These are phyloP conservation scores for Parochlus steinenii DNA, from an alignment of 2,888 invertebrate genomes.

Conservation along the genomic window DNA sequence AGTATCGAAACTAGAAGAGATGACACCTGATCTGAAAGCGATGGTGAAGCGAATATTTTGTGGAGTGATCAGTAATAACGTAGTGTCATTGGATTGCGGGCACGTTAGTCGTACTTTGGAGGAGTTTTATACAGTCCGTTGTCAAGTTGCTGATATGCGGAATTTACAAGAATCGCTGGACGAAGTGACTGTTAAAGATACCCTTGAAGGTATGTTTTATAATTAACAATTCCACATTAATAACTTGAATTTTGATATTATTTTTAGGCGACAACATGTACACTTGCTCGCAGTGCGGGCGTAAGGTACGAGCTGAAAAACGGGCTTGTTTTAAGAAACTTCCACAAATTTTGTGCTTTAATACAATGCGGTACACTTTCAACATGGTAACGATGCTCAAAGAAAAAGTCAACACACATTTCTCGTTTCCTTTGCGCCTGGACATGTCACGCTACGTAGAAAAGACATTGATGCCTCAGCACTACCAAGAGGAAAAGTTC, in stretches of 20 bases:
- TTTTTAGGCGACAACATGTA: conserved; percentile 98
- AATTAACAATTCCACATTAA: no score
- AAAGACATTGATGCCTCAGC: conserved; percentile 79
- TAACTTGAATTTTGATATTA: no score
- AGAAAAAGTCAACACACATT: conserved; percentile 94
- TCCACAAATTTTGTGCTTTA: conserved; percentile 85
- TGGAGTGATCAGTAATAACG: conserved; percentile 87
- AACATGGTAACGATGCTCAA: conserved; percentile 96
- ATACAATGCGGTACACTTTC: conserved; percentile 94
- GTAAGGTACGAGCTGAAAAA: conserved; percentile 90
- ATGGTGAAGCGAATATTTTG: conserved; percentile 84
- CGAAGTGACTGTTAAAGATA: conserved; percentile 95
- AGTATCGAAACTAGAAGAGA: conserved; percentile 89
- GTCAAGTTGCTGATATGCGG: conserved; percentile 93
- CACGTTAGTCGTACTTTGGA: conserved; percentile 89
- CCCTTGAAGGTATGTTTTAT: conserved; percentile 90
- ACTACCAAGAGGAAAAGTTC: conserved; percentile 58
- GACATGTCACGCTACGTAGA: conserved; percentile 94
- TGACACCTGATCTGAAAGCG: conserved; percentile 78
- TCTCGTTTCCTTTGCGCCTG: conserved; percentile 81
- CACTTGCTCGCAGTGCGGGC: conserved; percentile 87
- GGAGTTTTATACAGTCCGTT: conserved; percentile 91
- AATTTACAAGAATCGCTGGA: conserved; percentile 88
- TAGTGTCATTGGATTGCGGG: conserved; percentile 86
- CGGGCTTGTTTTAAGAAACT: conserved; percentile 86